phyloP scores from a whole-genome alignment of 2,797 vertebrate species.

The Macropus fuliginosus region DNA sequence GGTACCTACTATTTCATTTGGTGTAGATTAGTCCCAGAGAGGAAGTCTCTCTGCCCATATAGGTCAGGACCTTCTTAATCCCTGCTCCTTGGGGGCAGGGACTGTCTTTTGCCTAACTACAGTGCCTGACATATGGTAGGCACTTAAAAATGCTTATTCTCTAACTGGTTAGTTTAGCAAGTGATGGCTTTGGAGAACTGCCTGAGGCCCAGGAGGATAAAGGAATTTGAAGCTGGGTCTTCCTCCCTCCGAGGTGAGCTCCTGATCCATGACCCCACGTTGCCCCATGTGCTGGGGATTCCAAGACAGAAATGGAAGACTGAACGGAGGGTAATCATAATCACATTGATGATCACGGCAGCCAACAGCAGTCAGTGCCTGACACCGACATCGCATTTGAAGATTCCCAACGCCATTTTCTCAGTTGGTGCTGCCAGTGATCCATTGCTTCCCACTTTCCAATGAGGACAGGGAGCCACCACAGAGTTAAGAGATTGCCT shows the following conservation, averaged over 20 bases:
- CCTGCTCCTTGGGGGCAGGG: no score
- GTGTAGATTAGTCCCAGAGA: no score
- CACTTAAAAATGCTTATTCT: neutral
- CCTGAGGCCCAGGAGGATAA: no score
- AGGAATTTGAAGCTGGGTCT: neutral
- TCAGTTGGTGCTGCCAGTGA: neutral
- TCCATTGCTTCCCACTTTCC: neutral
- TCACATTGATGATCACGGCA: no score
- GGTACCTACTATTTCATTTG: neutral
- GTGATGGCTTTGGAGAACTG: neutral
- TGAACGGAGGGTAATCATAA: no score
- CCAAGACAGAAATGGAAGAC: no score
- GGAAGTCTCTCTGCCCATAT: no score
- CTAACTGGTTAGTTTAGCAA: neutral
- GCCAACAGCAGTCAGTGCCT: neutral
- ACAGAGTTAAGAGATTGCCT: neutral
- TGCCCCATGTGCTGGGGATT: no score
- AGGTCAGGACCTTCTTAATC: no score
- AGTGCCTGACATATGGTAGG: neutral
- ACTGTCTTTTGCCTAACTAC: neutral
- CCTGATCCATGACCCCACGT: neutral
- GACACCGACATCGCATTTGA: neutral
- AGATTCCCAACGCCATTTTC: neutral
- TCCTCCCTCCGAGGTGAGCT: neutral
- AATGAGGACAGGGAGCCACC: neutral